A percentile compares a stretch with the other conserved stretches of the same genome.
Evolutionary conservation across 2,113 vertebrate genomes (phyloP).

Genomic region (Microtus ochrogaster): DNA sequence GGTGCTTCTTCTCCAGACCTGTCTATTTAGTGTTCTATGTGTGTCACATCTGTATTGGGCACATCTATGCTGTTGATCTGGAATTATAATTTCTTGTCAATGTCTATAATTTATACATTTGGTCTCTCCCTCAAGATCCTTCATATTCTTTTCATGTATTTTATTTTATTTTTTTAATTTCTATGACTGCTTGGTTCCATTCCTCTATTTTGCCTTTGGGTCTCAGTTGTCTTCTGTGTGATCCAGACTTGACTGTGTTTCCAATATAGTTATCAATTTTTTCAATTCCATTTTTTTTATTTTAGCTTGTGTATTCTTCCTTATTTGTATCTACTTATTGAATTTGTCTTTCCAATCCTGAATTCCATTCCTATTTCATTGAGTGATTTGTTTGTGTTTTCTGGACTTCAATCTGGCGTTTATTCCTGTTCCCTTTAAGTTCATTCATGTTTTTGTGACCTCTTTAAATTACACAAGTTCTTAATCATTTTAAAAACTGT

Average conservation of each 20-base stretch:
- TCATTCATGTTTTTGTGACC: too few species aligned
- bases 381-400: neutral
- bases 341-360: neutral
- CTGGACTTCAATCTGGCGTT: neutral
- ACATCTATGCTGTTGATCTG: neutral
- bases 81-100: neutral
- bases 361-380: too few species aligned
- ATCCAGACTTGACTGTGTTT: neutral
- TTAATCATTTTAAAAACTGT: neutral
- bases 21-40: neutral
- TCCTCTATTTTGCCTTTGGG: neutral
- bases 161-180: neutral
- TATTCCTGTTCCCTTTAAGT: neutral
- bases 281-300: neutral
- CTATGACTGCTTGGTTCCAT: neutral
- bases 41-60: neutral
- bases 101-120: neutral
- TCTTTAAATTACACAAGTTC: neutral
- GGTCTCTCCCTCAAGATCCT: neutral
- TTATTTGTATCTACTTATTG: neutral
- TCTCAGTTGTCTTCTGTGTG: neutral
- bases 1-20: neutral
- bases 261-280: too few species aligned
- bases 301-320: neutral
- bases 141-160: neutral